Percentiles rank a stretch among this genome's conserved stretches.
Evolutionary conservation across 2,113 vertebrate genomes (phyloP).

Genomic region (Macrotis lagotis): DNA sequence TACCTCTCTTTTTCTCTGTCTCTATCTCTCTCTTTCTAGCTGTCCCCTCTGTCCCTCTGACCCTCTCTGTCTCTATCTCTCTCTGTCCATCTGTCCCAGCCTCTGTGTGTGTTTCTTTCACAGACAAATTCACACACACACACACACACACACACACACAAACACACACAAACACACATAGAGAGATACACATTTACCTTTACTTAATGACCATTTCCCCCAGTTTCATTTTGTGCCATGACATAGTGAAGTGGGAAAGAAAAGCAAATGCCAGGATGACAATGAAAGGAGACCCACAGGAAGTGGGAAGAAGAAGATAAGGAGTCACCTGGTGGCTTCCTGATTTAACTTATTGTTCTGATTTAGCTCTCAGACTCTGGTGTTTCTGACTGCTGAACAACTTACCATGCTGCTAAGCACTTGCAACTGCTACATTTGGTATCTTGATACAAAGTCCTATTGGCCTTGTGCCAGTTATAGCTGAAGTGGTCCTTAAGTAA

Average conservation of each 20-base stretch:
- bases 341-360: background rate
- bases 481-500: background rate
- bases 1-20: background rate
- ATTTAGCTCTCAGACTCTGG: background rate
- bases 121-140: background rate
- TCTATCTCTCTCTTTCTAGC: background rate
- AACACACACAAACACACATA: too few relatives aligned
- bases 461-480: background rate
- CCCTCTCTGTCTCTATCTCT: too few relatives aligned
- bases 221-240: background rate
- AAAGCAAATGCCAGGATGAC: background rate
- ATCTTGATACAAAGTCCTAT: background rate
- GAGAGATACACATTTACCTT: background rate
- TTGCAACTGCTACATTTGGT: background rate
- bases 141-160: too few relatives aligned
- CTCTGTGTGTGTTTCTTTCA: background rate
- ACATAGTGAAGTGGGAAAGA: background rate
- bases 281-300: background rate
- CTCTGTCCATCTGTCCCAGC: too few relatives aligned
- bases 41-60: too few relatives aligned
- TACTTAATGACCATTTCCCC: too few relatives aligned
- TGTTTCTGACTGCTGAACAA: background rate
- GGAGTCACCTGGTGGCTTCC: background rate
- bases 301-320: background rate
- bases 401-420: background rate